Evolutionary conservation across 1,140 invertebrate species (phyloP).

Genomic region (Euwallacea fornicatus): DNA sequence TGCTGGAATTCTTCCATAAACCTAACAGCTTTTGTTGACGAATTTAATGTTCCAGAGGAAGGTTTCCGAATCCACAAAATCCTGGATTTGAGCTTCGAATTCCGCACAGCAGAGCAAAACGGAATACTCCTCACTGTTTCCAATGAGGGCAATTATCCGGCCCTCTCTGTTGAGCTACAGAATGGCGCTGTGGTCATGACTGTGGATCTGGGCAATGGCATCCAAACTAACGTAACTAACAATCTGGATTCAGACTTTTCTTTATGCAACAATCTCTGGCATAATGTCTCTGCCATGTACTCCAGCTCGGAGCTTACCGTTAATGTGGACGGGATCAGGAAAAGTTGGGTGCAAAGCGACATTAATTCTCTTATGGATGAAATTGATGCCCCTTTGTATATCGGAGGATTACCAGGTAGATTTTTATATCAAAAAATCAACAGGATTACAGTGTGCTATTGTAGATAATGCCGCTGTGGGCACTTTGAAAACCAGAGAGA

Average conservation of each 20-base stretch:
- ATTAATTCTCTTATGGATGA: conserved; percentile 52
- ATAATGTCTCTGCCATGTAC: conserved; percentile 75
- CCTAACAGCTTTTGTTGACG: not conserved
- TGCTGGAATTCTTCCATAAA: not conserved
- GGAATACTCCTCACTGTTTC: conserved; percentile 78
- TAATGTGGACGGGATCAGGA: conserved; percentile 67
- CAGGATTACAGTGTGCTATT: conserved; percentile 43
- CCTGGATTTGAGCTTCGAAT: conserved; percentile 77
- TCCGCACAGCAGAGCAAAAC: conserved; percentile 78
- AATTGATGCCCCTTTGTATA: conserved; percentile 70
- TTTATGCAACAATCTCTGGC: conserved; percentile 87
- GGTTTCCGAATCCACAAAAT: conserved; percentile 69
- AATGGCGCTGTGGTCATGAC: conserved; percentile 77
- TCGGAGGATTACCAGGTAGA: conserved; percentile 83
- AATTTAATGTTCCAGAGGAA: conserved; percentile 59
- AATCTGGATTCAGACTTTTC: conserved; percentile 64
- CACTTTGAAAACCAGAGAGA: conserved; percentile 69
- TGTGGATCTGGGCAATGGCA: conserved; percentile 67
- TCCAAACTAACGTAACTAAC: conserved; percentile 62
- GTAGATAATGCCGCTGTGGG: conserved; percentile 67
- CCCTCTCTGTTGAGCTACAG: conserved; percentile 74
- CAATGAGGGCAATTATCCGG: conserved; percentile 62
- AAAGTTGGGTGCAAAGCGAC: conserved; percentile 48
- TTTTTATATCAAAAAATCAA: not conserved
- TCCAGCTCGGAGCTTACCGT: conserved; percentile 70